A percentile compares a stretch with the other conserved stretches of the same genome.
phyloP scores from a whole-genome alignment of 35 echinoderm and acorn worm genomes.

The Stichopus chloronotus region DNA sequence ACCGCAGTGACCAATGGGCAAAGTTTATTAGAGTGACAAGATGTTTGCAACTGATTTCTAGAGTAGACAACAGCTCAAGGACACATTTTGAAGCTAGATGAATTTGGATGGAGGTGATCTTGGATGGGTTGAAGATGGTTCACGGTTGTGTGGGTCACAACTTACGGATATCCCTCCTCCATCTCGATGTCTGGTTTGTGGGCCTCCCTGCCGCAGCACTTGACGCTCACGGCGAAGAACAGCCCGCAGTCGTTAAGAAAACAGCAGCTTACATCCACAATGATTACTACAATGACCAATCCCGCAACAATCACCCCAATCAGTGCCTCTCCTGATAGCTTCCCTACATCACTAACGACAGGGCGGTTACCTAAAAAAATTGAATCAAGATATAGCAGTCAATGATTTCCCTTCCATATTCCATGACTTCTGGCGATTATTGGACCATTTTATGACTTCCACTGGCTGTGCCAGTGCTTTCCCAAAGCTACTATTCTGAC shows the following conservation, averaged over 20 bases:
- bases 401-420: neutral
- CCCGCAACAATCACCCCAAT: slow-evolving; percentile 33
- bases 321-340: slow-evolving; percentile 30
- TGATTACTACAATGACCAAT: slow-evolving; percentile 33
- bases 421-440: neutral
- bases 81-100: too few relatives aligned
- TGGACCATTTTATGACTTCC: too few relatives aligned
- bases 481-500: too few relatives aligned
- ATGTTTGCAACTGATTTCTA: too few relatives aligned
- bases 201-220: slow-evolving; percentile 40
- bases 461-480: too few relatives aligned
- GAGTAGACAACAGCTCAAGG: too few relatives aligned
- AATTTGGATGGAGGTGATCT: neutral
- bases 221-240: slow-evolving; percentile 20
- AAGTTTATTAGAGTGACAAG: too few relatives aligned
- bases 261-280: slow-evolving; percentile 66
- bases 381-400: neutral
- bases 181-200: slow-evolving; percentile 46
- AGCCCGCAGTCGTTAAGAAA: slow-evolving; percentile 68
- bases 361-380: slow-evolving; percentile 46
- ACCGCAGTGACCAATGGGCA: too few relatives aligned
- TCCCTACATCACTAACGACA: slow-evolving; percentile 34
- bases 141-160: slow-evolving; percentile 34
- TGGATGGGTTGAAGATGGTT: neutral
- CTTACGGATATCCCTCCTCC: slow-evolving; percentile 22